These are phyloP conservation scores for Procambarus clarkii DNA, from an alignment of 1,140 invertebrate genomes.

Conservation along the genomic window DNA sequence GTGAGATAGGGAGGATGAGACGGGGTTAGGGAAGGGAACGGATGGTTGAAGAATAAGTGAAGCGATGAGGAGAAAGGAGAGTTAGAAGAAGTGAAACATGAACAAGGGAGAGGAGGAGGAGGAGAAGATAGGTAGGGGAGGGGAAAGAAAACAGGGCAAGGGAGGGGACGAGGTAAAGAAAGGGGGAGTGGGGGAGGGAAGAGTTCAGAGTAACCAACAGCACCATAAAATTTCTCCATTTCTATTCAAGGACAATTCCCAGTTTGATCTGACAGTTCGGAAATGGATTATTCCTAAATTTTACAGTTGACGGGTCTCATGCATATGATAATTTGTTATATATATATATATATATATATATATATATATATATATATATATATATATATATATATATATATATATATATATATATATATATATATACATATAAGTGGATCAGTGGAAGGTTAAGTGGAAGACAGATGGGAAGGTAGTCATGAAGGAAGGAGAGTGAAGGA, in stretches of 20 bases:
- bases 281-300: no score
- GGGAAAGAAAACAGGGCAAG: not conserved
- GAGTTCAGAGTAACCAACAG: not conserved
- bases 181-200: not conserved
- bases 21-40: no score
- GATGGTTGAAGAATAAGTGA: not conserved
- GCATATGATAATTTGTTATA: no score
- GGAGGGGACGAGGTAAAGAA: not conserved
- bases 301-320: no score
- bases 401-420: conserved; percentile 7
- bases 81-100: no score
- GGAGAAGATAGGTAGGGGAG: not conserved
- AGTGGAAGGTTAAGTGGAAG: no score
- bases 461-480: no score
- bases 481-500: no score
- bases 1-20: no score
- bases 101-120: not conserved
- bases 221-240: not conserved
- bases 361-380: conserved; percentile 6
- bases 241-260: conserved; percentile 4
- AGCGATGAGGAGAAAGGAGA: not conserved
- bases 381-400: conserved; percentile 5
- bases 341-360: no score
- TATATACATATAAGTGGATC: not conserved
- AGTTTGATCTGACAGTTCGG: no score